Conservation (phyloP, 2,797 vertebrate genomes). For the Lophius americanus region DNA sequence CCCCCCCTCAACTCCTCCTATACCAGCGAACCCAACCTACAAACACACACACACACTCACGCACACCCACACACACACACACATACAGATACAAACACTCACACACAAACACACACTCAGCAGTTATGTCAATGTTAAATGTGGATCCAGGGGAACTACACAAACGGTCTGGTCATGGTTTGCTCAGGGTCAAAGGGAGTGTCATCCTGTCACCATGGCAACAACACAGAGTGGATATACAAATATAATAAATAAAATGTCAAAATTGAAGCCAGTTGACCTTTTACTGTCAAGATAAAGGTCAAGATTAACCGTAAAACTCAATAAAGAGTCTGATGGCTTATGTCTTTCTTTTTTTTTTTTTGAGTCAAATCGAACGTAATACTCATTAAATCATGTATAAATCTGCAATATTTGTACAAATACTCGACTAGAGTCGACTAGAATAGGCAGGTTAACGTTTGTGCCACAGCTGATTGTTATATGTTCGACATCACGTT, state of each 20-base stretch:
- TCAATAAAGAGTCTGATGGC: no score
- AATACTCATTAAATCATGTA: no score
- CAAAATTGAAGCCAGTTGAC: slow-evolving; percentile 13
- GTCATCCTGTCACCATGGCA: slow-evolving; percentile 39
- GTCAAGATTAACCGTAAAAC: no score
- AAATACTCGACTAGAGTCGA: no score
- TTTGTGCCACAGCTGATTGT: no score
- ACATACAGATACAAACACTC: slow-evolving; percentile 5
- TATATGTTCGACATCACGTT: no score
- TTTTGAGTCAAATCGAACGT: no score
- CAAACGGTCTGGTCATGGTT: slow-evolving; percentile 30
- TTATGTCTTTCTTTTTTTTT: no score
- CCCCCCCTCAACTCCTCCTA: slow-evolving; percentile 8
- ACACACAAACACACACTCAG: slow-evolving; percentile 2
- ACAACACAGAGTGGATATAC: slow-evolving; percentile 45
- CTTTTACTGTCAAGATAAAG: background rate
- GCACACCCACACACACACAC: slow-evolving; percentile 11
- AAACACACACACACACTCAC: slow-evolving; percentile 10
- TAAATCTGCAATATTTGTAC: no score
- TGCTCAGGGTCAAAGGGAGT: slow-evolving; percentile 25
- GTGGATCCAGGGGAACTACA: slow-evolving; percentile 19
- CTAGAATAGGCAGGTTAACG: no score
- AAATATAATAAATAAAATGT: slow-evolving; percentile 30
- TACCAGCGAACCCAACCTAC: background rate
- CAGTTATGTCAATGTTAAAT: slow-evolving; percentile 38